phyloP scores from a whole-genome alignment of 2,113 vertebrate species.

The Triplophysa rosa region DNA sequence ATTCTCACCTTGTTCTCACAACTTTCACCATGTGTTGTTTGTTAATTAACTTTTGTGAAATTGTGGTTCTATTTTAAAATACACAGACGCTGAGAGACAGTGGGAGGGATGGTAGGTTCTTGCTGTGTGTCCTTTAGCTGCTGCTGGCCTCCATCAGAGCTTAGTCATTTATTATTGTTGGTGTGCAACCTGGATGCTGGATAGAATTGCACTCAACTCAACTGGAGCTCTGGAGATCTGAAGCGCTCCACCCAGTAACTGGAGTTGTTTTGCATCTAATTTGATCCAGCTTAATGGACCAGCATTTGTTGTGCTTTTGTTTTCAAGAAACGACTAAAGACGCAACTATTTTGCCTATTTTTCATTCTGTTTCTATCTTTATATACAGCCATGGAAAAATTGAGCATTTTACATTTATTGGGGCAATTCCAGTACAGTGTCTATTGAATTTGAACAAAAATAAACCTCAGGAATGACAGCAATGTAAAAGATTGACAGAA shows the following conservation, averaged over 20 bases:
- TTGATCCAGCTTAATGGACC: not conserved
- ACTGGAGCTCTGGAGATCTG: not conserved
- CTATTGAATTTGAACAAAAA: no score
- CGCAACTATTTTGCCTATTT: no score
- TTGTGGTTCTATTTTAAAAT: constrained; percentile 50
- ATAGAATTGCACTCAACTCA: constrained; percentile 4
- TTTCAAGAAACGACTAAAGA: no score
- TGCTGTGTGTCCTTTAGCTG: constrained; percentile 45
- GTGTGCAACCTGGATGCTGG: not conserved
- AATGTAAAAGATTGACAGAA: no score
- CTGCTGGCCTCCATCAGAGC: not conserved
- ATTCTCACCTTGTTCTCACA: constrained; percentile 21
- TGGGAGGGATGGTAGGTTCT: constrained; percentile 14
- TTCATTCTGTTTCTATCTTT: no score
- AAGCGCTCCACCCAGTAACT: not conserved
- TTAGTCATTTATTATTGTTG: not conserved
- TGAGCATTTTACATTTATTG: no score
- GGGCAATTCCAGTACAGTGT: no score
- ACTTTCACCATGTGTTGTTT: constrained; percentile 45
- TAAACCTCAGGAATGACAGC: no score
- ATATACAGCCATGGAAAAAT: no score
- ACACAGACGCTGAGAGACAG: constrained; percentile 36
- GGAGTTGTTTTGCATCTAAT: not conserved
- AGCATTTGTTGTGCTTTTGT: not conserved
- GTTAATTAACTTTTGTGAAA: constrained; percentile 49